Evolutionary conservation across 2,113 vertebrate genomes (phyloP).

Genomic region (Eretmodus cyanostictus): DNA sequence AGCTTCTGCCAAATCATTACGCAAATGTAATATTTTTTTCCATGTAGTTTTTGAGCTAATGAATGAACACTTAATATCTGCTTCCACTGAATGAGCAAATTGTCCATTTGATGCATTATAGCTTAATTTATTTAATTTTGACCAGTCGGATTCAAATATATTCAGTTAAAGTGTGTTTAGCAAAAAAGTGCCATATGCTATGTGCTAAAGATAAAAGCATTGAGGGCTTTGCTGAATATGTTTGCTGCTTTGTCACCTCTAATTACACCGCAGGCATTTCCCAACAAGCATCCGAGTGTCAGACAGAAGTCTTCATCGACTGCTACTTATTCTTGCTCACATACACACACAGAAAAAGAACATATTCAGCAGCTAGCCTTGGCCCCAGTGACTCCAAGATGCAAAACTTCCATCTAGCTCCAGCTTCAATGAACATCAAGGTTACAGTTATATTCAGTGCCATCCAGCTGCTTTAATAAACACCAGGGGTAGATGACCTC

Average conservation of each 20-base stretch:
- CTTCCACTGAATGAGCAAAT: neutral
- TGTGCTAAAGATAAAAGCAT: neutral
- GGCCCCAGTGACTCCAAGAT: neutral
- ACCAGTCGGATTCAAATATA: neutral
- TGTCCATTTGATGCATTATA: neutral
- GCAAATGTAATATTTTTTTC: neutral
- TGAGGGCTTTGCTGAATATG: neutral
- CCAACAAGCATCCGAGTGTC: neutral
- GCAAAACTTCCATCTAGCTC: constrained; percentile 5
- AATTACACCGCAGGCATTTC: constrained; percentile 18
- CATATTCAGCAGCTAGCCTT: constrained; percentile 16
- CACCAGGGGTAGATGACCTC: neutral
- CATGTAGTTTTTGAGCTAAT: neutral
- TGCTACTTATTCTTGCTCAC: neutral
- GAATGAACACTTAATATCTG: neutral
- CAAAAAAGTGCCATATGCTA: neutral
- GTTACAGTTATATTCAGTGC: constrained; percentile 18
- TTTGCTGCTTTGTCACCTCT: neutral
- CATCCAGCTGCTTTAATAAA: constrained; percentile 16
- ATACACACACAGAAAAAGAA: neutral
- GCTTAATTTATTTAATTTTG: neutral
- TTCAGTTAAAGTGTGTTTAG: neutral
- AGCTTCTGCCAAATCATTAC: neutral
- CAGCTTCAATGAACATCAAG: constrained; percentile 13
- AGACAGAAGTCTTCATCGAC: neutral